A percentile compares a stretch with the other conserved stretches of the same genome.
Conservation (phyloP, 2,797 vertebrate species). For the Australoheros facetus region DNA sequence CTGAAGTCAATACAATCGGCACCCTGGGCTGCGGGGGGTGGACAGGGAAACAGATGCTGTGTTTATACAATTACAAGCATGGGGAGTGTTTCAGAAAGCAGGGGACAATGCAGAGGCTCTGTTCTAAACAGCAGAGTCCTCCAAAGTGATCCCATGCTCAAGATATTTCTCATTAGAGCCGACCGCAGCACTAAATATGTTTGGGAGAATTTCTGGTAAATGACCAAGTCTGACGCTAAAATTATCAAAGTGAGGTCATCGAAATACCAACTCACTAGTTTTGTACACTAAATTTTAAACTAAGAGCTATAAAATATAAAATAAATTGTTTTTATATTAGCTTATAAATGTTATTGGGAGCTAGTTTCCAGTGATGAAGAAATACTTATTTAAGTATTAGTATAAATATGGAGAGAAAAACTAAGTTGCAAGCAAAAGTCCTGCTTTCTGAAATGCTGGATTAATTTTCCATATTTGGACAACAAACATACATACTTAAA, state of each 20-base stretch:
- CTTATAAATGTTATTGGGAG: neutral
- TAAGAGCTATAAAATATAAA: neutral
- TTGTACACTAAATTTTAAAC: neutral
- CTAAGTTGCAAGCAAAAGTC: too few species aligned
- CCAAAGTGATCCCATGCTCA: conserved; percentile 65
- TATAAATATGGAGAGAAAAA: too few species aligned
- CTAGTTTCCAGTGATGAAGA: neutral
- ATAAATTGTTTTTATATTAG: neutral
- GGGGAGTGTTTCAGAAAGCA: conserved; percentile 62
- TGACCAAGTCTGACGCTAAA: conserved; percentile 46
- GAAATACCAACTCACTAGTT: neutral
- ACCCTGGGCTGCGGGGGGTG: conserved; percentile 62
- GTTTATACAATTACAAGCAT: conserved; percentile 82
- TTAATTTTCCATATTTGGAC: too few species aligned
- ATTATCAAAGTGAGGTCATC: conserved; percentile 43
- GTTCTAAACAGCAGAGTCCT: conserved; percentile 59
- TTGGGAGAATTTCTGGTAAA: conserved; percentile 50
- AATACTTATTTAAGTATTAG: neutral
- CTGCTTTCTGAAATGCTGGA: too few species aligned
- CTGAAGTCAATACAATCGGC: conserved; percentile 57
- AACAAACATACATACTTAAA: too few species aligned
- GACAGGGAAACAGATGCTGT: conserved; percentile 74
- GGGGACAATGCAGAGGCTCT: conserved; percentile 77
- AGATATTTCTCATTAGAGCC: conserved; percentile 76
- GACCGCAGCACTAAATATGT: conserved; percentile 50